Conservation (phyloP, 2,113 vertebrate genomes). For the Pithys albifrons region DNA sequence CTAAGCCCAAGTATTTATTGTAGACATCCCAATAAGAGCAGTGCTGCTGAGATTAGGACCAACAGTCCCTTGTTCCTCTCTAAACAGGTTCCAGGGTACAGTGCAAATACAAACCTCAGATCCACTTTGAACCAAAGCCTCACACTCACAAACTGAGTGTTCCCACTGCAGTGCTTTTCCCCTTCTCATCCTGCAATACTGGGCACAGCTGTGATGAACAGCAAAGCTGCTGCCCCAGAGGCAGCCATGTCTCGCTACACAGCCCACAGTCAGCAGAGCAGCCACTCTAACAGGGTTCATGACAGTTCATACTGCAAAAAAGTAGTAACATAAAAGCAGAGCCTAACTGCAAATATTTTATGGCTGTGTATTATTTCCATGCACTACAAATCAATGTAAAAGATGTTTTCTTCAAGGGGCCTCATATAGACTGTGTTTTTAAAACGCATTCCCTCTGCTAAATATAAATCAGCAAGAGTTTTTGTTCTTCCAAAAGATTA, state of each 20-base stretch:
- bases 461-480: slow-evolving; percentile 74
- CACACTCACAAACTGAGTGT: accelerated
- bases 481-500: slow-evolving; percentile 73
- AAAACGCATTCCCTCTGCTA: slow-evolving; percentile 65
- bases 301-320: background rate
- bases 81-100: background rate
- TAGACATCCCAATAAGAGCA: background rate
- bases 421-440: slow-evolving; percentile 62
- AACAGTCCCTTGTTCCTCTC: background rate
- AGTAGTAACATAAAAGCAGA: slow-evolving; percentile 40
- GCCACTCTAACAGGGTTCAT: background rate
- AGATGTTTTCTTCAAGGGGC: slow-evolving; percentile 68
- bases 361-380: slow-evolving; percentile 26
- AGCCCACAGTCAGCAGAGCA: background rate
- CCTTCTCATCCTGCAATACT: background rate
- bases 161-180: background rate
- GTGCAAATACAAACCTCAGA: background rate
- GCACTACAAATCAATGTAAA: slow-evolving; percentile 65
- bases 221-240: background rate
- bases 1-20: background rate
- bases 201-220: background rate
- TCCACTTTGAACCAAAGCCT: background rate
- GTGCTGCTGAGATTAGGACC: background rate
- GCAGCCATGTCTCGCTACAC: background rate
- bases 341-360: slow-evolving; percentile 52